phyloP scores from a whole-genome alignment of 2,113 vertebrate species.

The Nematolebias whitei region DNA sequence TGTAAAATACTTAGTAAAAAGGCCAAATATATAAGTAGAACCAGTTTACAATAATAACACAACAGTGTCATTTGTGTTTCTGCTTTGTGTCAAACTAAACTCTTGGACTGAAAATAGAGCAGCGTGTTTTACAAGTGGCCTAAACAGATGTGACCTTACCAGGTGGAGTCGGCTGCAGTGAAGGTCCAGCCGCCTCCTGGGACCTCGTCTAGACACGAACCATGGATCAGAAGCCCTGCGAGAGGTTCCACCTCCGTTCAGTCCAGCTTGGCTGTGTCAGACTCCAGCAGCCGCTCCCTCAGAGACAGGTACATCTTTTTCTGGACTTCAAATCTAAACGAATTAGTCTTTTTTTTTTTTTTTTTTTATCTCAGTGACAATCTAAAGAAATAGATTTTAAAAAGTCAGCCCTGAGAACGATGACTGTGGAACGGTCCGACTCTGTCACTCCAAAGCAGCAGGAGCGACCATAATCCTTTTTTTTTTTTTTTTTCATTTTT shows the following conservation, averaged over 20 bases:
- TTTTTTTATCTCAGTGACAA: too few species aligned
- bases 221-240: slow-evolving; percentile 49
- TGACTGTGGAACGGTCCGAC: slow-evolving; percentile 13
- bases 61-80: too few species aligned
- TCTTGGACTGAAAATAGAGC: neutral
- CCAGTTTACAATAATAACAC: neutral
- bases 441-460: slow-evolving; percentile 3
- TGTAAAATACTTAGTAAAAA: too few species aligned
- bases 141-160: neutral
- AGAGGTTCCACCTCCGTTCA: slow-evolving; percentile 24
- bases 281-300: slow-evolving; percentile 80
- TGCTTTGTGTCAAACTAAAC: too few species aligned
- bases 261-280: slow-evolving; percentile 62
- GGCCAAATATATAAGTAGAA: too few species aligned
- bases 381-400: too few species aligned
- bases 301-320: slow-evolving; percentile 84
- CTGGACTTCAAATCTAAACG: neutral
- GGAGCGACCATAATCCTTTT: slow-evolving; percentile 32
- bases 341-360: too few species aligned
- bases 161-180: slow-evolving; percentile 70
- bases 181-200: slow-evolving; percentile 66
- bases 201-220: slow-evolving; percentile 49
- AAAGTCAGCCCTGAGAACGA: slow-evolving; percentile 1
- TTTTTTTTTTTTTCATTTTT: slow-evolving; percentile 2
- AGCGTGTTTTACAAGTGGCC: neutral